Conservation (phyloP, 2,888 invertebrate species). For the Rutpela maculata region DNA sequence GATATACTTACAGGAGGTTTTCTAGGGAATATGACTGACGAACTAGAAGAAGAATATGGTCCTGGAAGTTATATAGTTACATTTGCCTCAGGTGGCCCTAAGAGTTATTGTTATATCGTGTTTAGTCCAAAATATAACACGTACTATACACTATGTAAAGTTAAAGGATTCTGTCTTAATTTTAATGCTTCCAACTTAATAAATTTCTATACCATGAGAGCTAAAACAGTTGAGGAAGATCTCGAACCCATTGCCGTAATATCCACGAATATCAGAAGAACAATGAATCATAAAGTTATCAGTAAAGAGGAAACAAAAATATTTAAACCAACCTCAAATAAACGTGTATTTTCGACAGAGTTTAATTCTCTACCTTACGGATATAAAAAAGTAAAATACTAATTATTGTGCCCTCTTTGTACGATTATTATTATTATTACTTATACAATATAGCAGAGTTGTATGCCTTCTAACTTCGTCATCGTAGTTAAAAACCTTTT, state of each 20-base stretch:
- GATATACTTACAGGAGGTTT: constrained; percentile 64
- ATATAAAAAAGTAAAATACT: too few species aligned
- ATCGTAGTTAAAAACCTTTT: too few species aligned
- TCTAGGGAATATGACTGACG: constrained; percentile 69
- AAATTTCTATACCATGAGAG: constrained; percentile 41
- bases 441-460: too few species aligned
- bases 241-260: not conserved
- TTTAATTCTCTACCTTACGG: too few species aligned
- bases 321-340: constrained; percentile 20
- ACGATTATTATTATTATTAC: too few species aligned
- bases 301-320: constrained; percentile 28
- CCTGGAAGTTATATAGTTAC: too few species aligned
- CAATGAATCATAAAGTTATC: constrained; percentile 8
- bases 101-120: constrained; percentile 65
- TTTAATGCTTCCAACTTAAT: constrained; percentile 44
- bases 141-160: too few species aligned
- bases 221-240: constrained; percentile 30
- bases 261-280: constrained; percentile 24
- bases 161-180: too few species aligned
- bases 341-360: too few species aligned
- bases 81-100: constrained; percentile 67
- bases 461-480: too few species aligned
- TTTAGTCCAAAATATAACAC: constrained; percentile 4
- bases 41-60: constrained; percentile 61
- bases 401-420: too few species aligned